phyloP scores from a whole-genome alignment of 2,797 vertebrate genomes.

The Lagothrix lagotricha region DNA sequence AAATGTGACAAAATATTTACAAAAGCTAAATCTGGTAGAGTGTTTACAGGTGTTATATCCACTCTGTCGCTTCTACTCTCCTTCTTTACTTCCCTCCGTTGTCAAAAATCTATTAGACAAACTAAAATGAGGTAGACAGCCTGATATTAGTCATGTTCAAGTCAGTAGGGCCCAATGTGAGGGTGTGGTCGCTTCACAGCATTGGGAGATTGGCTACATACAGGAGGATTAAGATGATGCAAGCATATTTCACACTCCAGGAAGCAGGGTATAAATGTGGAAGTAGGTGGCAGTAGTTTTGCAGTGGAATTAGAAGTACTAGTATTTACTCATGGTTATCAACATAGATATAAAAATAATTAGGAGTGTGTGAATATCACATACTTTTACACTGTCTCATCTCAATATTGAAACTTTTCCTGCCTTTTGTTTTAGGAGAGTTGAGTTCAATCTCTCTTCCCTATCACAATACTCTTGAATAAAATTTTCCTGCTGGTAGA shows the following conservation, averaged over 20 bases:
- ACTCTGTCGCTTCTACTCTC: not conserved
- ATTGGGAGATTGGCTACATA: not conserved
- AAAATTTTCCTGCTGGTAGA: not conserved
- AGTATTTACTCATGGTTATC: not conserved
- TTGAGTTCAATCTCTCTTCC: not conserved
- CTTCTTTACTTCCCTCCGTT: not conserved
- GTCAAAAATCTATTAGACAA: not conserved
- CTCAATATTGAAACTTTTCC: not conserved
- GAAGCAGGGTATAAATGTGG: not conserved
- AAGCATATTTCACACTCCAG: not conserved
- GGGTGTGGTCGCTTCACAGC: rapidly evolving
- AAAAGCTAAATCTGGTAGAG: not conserved
- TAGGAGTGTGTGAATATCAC: not conserved
- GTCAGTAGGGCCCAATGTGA: rapidly evolving
- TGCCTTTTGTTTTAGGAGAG: not conserved
- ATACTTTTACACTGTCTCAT: not conserved
- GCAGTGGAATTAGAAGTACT: not conserved
- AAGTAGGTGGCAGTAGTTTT: not conserved
- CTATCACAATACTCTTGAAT: not conserved
- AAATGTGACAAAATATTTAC: not conserved
- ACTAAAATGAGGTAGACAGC: not conserved
- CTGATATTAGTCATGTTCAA: not conserved
- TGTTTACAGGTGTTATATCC: not conserved
- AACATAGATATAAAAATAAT: not conserved
- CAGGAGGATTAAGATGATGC: not conserved